Base-by-base conservation (phyloP, 2,113 vertebrate genomes). In the Eublepharis macularius region DNA sequence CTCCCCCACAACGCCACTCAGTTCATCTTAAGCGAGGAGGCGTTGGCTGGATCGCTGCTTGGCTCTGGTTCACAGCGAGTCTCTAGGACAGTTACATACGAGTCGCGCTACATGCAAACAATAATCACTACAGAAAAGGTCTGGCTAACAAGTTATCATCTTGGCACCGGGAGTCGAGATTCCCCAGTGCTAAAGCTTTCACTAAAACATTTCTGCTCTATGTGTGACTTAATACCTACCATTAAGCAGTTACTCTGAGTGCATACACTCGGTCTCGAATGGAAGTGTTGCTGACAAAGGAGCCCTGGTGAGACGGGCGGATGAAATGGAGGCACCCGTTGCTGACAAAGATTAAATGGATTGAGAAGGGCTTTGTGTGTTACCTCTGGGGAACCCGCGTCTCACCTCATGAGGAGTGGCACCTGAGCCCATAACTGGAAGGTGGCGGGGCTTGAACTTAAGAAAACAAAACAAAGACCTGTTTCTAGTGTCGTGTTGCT, bases 241-340 rank as follows among this genome's bases (percentile, higher is more conserved):
- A 90, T 90, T 91, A 92, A 93, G 91, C 89, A 86, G 89, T 92
- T 93, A 88, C 63, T 95, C 87, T 93, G 91, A 95, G 93, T 91
- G 93, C 88, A 65, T 82, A 69, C 77, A 84, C 91, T 83, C 73
- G 11, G 47, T 41, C 83, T 85, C 54, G 84, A 82, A 75, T 76
- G 88, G 84, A 34, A 88, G 86, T 45, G 73, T 45, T 83, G 86
- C 82, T 87, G 90, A 95, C 96, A 96, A 95, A 97, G 91, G 94
- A 93, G 73, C 88, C 94, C 96, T 85, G 54, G 87, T 32, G 94
- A 86, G 92, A 84, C 32, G 26, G 29, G 57, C 88, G 83, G 82
- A 91, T 90, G 94, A 81, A 93, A 76, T 86, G 51, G 85, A 91
- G 92, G 90, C 94, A 94, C 94, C 86, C 85, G 83, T 75, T 0